phyloP scores from a whole-genome alignment of 2,113 vertebrate species.

The Rousettus leschenaultii region DNA sequence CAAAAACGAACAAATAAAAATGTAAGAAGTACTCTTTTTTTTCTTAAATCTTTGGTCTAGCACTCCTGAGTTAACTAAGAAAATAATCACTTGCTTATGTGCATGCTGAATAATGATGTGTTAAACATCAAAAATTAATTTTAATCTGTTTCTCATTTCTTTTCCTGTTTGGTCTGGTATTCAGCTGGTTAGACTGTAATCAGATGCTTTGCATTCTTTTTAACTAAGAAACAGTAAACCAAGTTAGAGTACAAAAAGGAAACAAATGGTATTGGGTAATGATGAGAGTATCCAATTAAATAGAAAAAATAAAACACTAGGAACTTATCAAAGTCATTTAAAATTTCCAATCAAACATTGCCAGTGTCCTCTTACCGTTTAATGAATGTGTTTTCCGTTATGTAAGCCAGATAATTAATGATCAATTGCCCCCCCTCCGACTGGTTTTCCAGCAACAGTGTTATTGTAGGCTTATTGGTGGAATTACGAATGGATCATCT shows the following conservation, averaged over 20 bases:
- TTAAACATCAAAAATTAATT: conserved; percentile 2
- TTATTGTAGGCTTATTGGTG: background rate
- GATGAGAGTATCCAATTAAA: background rate
- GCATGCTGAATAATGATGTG: background rate
- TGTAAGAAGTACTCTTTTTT: background rate
- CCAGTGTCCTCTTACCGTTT: background rate
- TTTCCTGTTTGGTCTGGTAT: background rate
- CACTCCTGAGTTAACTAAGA: background rate
- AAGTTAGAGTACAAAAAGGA: background rate
- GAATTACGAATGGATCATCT: background rate
- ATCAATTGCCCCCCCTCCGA: background rate
- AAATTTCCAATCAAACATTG: background rate
- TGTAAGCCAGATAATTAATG: background rate
- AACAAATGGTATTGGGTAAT: conserved; percentile 14
- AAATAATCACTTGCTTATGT: background rate
- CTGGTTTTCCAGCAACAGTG: background rate
- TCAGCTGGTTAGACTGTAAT: background rate
- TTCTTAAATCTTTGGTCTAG: background rate
- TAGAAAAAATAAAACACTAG: background rate
- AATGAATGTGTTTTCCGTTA: background rate
- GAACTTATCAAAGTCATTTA: conserved; percentile 1
- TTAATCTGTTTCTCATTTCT: background rate
- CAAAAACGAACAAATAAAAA: background rate
- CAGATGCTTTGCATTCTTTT: background rate
- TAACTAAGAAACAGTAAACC: background rate